These are phyloP conservation scores for Odontomyia ornata DNA, from an alignment of 2,888 invertebrate species.

Conservation along the genomic window DNA sequence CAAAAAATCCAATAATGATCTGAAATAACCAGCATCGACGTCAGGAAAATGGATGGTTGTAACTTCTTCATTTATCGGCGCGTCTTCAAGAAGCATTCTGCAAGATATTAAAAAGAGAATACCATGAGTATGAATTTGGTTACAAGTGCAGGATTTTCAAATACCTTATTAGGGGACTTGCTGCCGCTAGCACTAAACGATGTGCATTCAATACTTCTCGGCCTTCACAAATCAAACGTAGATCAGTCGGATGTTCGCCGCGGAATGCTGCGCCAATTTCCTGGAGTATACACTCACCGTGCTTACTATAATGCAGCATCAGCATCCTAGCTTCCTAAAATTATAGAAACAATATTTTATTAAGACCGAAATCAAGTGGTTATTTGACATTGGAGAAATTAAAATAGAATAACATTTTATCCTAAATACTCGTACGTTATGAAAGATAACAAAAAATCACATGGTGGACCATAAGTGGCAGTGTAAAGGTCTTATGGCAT, in stretches of 20 bases:
- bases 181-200: conserved; percentile 86
- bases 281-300: conserved; percentile 90
- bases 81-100: conserved; percentile 77
- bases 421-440: too few species aligned
- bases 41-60: conserved; percentile 87
- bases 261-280: conserved; percentile 89
- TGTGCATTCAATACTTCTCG: conserved; percentile 83
- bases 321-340: conserved; percentile 69
- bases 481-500: too few species aligned
- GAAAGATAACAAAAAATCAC: too few species aligned
- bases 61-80: conserved; percentile 74
- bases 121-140: too few species aligned
- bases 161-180: conserved; percentile 83
- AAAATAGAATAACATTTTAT: too few species aligned
- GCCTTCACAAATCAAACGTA: conserved; percentile 86
- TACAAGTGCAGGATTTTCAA: background rate
- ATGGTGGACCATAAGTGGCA: too few species aligned
- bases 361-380: too few species aligned
- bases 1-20: conserved; percentile 82
- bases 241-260: conserved; percentile 86
- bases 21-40: conserved; percentile 80
- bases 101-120: conserved; percentile 17
- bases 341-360: too few species aligned
- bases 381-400: too few species aligned
- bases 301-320: conserved; percentile 92